Percentiles rank a stretch among this genome's conserved stretches.
Evolutionary conservation across 2,797 vertebrate species (phyloP).

Genomic region (Streptopelia turtur): DNA sequence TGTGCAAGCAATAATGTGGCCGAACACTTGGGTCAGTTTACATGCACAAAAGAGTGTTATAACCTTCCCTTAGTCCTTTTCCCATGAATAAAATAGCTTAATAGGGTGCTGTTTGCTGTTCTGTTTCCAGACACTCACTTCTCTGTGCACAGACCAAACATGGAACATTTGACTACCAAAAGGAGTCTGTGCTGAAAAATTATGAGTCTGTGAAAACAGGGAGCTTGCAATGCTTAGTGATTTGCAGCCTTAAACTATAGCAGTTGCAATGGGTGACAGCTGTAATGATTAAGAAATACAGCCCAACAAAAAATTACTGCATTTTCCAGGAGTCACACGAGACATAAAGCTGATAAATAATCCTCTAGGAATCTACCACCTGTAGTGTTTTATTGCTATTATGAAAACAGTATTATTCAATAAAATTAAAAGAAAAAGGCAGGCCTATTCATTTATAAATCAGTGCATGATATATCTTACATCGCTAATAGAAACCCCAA

Average conservation of each 20-base stretch:
- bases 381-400: neutral
- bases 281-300: slow-evolving; percentile 35
- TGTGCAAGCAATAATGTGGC: neutral
- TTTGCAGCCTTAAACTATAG: neutral
- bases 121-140: neutral
- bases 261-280: neutral
- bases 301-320: neutral
- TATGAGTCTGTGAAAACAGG: neutral
- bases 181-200: neutral
- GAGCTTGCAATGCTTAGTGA: neutral
- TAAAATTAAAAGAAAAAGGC: slow-evolving; percentile 29
- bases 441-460: slow-evolving; percentile 6
- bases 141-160: neutral
- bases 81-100: neutral
- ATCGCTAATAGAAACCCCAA: neutral
- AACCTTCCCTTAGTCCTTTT: neutral
- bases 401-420: slow-evolving; percentile 30
- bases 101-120: neutral
- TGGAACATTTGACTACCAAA: neutral
- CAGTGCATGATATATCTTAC: neutral
- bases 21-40: neutral
- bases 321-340: neutral
- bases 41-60: neutral
- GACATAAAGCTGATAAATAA: slow-evolving; percentile 37
- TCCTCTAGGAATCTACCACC: neutral